phyloP scores from a whole-genome alignment of 2,888 invertebrate genomes.

The Rotaria sp. region DNA sequence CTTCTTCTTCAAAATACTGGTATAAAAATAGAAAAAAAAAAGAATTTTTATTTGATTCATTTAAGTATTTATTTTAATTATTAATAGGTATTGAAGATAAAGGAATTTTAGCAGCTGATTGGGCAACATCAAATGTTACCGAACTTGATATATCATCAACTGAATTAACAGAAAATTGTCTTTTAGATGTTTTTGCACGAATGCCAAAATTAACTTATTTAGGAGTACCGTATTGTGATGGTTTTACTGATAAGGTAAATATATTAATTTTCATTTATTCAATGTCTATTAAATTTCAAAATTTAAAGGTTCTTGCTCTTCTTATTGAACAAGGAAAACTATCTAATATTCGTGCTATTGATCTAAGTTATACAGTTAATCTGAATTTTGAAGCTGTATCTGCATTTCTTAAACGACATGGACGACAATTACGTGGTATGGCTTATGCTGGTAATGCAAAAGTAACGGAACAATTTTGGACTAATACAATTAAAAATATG shows the following conservation, averaged over 20 bases:
- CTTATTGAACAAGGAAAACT: constrained; percentile 76
- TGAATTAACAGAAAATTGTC: constrained; percentile 82
- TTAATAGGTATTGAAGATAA: constrained; percentile 69
- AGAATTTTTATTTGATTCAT: background rate
- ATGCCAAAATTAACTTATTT: constrained; percentile 72
- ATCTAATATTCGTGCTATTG: constrained; percentile 73
- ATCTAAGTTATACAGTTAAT: constrained; percentile 89
- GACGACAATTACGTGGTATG: constrained; percentile 77
- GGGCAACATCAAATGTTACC: constrained; percentile 78
- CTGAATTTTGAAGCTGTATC: constrained; percentile 82
- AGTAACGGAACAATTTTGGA: constrained; percentile 95
- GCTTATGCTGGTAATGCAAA: constrained; percentile 90
- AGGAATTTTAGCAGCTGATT: constrained; percentile 86
- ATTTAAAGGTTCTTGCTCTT: constrained; percentile 54
- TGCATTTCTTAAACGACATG: constrained; percentile 81
- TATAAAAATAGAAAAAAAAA: background rate
- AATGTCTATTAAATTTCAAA: background rate
- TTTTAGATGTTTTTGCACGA: constrained; percentile 80
- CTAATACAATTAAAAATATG: constrained; percentile 80
- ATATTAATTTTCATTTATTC: background rate
- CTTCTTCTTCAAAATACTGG: constrained; percentile 93
- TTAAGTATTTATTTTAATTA: background rate
- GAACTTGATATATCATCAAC: constrained; percentile 95
- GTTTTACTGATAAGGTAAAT: constrained; percentile 81
- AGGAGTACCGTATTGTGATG: constrained; percentile 90